These are phyloP conservation scores for Monodelphis domestica DNA, from an alignment of 2,797 vertebrate genomes.

Conservation along the genomic window DNA sequence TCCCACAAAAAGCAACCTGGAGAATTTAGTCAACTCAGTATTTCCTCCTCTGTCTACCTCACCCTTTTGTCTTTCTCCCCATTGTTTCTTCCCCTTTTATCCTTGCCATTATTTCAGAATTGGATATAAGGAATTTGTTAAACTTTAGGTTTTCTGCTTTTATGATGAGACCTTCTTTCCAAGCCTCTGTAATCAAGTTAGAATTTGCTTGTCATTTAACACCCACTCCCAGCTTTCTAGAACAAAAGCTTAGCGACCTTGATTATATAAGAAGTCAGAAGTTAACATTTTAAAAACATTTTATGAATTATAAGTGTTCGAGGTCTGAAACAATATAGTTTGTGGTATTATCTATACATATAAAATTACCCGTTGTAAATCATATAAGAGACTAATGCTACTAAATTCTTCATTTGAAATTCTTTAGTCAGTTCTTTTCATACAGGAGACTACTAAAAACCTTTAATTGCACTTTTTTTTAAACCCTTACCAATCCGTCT, in stretches of 20 bases:
- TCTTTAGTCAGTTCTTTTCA: conserved; percentile 29
- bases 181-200: background rate
- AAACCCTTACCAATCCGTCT: too few species aligned
- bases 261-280: background rate
- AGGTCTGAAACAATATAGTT: background rate
- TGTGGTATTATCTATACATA: background rate
- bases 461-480: background rate
- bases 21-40: background rate
- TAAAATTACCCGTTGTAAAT: background rate
- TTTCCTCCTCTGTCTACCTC: background rate
- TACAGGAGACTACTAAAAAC: background rate
- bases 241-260: too few species aligned
- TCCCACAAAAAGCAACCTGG: background rate
- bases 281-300: background rate
- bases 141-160: background rate
- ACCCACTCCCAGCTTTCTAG: background rate
- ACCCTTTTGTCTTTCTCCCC: background rate
- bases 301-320: background rate
- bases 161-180: background rate
- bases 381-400: background rate
- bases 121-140: background rate
- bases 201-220: background rate
- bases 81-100: background rate
- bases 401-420: conserved; percentile 22
- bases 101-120: background rate